A percentile compares a stretch with the other conserved stretches of the same genome.
Conservation (phyloP, 2,888 invertebrate genomes). For the Meloe dianella region DNA sequence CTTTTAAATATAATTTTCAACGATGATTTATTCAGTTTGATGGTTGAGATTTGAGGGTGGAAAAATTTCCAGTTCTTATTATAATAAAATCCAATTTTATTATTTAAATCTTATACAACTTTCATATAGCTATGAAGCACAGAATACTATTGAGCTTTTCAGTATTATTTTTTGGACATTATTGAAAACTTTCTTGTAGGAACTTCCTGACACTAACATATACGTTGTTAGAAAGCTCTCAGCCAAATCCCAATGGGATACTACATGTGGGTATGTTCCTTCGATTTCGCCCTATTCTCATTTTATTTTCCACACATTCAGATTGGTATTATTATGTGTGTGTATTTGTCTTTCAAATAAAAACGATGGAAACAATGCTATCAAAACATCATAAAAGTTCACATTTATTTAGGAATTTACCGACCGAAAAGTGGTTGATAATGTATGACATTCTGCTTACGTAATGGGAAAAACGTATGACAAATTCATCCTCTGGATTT, state of each 20-base stretch:
- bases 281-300: neutral
- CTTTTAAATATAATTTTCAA: neutral
- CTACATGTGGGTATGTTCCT: neutral
- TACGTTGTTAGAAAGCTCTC: neutral
- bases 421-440: neutral
- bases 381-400: neutral
- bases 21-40: slow-evolving; percentile 1
- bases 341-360: neutral
- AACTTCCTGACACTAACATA: neutral
- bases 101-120: neutral
- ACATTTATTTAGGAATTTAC: neutral
- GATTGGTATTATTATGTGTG: neutral
- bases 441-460: neutral
- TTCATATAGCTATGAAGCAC: neutral
- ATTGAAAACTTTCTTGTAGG: neutral
- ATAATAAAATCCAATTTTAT: neutral
- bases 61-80: neutral
- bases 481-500: neutral
- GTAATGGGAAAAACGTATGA: neutral
- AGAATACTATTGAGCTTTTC: neutral
- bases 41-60: neutral
- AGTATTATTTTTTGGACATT: neutral
- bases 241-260: neutral
- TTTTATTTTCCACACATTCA: neutral
- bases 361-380: neutral